Evolutionary conservation across 1,140 invertebrate species (phyloP), one percentile per base, ranked within the genome.

Genomic region (Cyclina sinensis): DNA sequence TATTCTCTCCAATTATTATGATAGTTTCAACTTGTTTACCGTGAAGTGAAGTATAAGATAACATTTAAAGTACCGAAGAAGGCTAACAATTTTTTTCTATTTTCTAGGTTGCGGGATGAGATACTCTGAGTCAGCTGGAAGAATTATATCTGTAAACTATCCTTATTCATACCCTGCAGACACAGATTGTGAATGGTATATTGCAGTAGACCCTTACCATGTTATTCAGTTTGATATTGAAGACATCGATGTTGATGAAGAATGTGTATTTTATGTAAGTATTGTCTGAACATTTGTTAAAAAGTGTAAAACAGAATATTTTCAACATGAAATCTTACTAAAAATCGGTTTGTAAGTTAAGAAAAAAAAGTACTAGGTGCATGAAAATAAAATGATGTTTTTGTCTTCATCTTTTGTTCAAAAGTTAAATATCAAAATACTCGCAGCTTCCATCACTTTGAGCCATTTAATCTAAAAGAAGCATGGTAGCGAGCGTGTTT

Each of bases 261-360:
- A 43, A n/a, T 81, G 54, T 43, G 51, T n/a, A 81, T 62, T 81
- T 14, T 81, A 62, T 65, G 54, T 81, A 24, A 62, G 39, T 78
- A n/a, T 43, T 43, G 14, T 43, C 43, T 43, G 43, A 7, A 7
- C 9, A 35, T 35, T 4, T 7, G 14, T 30, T 70, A n/a, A n/a
- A n/a, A n/a, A n/a, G n/a, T n/a, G n/a, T n/a, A n/a, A n/a, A n/a
- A n/a, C n/a, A n/a, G n/a, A n/a, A n/a, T n/a, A n/a, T n/a, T n/a
- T n/a, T n/a, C n/a, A n/a, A n/a, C n/a, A n/a, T n/a, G n/a, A n/a
- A n/a, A n/a, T n/a, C n/a, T n/a, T n/a, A n/a, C n/a, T n/a, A n/a
- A n/a, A n/a, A n/a, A n/a, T n/a, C n/a, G n/a, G n/a, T n/a, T n/a
- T n/a, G n/a, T n/a, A n/a, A n/a, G n/a, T n/a, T n/a, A n/a, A n/a